Evolutionary conservation across 2,113 vertebrate genomes (phyloP).

Genomic region (Lepus americanus): DNA sequence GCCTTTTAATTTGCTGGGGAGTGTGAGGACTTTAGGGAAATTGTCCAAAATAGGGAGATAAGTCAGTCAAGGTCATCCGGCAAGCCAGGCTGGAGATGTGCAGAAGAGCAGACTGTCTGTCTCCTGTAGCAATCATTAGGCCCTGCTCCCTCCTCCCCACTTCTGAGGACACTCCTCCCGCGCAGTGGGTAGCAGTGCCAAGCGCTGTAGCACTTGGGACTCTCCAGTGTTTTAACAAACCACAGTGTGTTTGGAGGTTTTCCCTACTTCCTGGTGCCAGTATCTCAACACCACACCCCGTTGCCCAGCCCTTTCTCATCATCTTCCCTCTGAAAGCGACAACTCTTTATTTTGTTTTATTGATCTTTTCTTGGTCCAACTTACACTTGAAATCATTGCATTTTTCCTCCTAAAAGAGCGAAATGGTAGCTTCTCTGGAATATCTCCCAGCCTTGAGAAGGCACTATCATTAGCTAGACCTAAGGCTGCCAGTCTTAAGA

Average conservation of each 20-base stretch:
- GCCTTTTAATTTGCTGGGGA: background rate
- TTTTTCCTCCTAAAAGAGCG: constrained; percentile 11
- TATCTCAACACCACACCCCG: background rate
- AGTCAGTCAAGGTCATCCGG: background rate
- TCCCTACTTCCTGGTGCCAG: constrained; percentile 35
- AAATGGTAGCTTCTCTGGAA: constrained; percentile 49
- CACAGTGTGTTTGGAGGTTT: constrained; percentile 47
- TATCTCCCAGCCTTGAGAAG: constrained; percentile 52
- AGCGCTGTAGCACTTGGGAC: background rate
- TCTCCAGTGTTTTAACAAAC: constrained; percentile 54
- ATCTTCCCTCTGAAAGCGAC: constrained; percentile 50
- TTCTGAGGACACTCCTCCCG: background rate
- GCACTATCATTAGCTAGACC: background rate
- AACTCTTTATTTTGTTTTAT: constrained; percentile 18
- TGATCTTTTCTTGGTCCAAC: constrained; percentile 33
- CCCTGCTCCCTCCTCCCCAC: background rate
- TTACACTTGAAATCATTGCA: constrained; percentile 43
- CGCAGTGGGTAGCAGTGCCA: background rate
- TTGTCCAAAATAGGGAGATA: background rate
- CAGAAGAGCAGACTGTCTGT: constrained; percentile 45
- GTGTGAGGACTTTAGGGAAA: background rate
- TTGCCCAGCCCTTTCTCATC: background rate
- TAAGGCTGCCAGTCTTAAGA: background rate
- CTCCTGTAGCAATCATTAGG: constrained; percentile 15
- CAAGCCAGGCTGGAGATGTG: background rate